Base-by-base conservation (phyloP, 30 jellyfish, hydroid and myxozoan genomes). In the Aurelia sp. region DNA sequence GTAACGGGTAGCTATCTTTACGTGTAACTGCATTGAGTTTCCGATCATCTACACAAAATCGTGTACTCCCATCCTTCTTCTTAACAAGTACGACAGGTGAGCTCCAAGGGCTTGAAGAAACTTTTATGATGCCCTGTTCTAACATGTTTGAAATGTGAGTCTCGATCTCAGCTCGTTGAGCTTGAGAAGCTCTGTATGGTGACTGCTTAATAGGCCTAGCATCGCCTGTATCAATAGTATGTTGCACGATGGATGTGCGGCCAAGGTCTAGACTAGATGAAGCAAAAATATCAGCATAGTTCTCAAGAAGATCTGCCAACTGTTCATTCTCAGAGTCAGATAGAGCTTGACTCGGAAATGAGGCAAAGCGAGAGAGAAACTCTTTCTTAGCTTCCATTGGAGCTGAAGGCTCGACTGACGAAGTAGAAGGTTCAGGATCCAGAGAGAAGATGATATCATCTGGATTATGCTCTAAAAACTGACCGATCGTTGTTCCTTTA, bases 11-110 rank as follows among this genome's bases (percentile, higher is more conserved):
- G 15, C 69, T 59, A 59, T 59, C 69, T 22, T 59, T 59, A 13
- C 69, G 69, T 5, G 69, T 59, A 13, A 81, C 79, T 5, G 88
- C 86, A 47, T 89, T 89, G 11, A 82, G 63, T 15, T 66, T 68
- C 18, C 90, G 62, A 47, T 79, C 65, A 52, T 79, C 90, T 11
- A 79, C 15, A 67, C 95, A 82, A 51, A 89, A 66, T 13, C 69
- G 11, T 11, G 69, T 59, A 5, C 35, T 59, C 11, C 69, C 69
- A 5, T 59, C 55, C 69, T 59, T 59, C 69, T 59, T 59, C 69
- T 59, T 59, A 11, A 59, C 69, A n/a, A 79, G 90, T 44, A 89
- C 95, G 10, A 73, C 78, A 3, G 97, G 97, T 10, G 95, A 57
- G 51, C 88, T 70, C 93, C 89, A 89, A 12, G 94, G 94, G 67